phyloP scores from a whole-genome alignment of 1,140 invertebrate species.

The Drosophila parabipectinata region DNA sequence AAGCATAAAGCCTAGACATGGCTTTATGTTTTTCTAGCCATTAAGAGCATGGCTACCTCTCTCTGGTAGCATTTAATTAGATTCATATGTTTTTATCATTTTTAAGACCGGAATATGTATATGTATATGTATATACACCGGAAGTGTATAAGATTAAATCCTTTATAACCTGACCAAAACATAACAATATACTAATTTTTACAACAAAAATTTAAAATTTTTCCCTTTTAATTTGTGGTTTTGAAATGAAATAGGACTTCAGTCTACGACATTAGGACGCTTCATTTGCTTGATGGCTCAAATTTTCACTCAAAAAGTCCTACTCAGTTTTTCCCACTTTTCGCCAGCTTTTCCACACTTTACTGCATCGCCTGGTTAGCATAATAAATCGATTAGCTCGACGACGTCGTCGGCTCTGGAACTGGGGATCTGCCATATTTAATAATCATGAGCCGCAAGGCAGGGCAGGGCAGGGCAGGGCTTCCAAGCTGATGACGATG shows the following conservation, averaged over 20 bases:
- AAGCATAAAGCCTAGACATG: too few relatives aligned
- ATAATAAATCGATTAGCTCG: slow-evolving; percentile 81
- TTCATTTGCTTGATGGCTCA: slow-evolving; percentile 63
- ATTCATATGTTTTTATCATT: too few relatives aligned
- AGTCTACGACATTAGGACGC: slow-evolving; percentile 24
- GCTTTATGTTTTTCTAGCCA: too few relatives aligned
- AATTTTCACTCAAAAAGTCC: slow-evolving; percentile 8
- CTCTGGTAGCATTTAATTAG: too few relatives aligned
- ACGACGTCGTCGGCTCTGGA: slow-evolving; percentile 23
- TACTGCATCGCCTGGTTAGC: slow-evolving; percentile 78
- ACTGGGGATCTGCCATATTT: slow-evolving; percentile 72
- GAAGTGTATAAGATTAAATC: too few relatives aligned
- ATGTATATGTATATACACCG: too few relatives aligned
- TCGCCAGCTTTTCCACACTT: slow-evolving; percentile 54
- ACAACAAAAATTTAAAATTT: not conserved
- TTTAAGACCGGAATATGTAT: too few relatives aligned
- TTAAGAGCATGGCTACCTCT: too few relatives aligned
- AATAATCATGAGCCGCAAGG: slow-evolving; percentile 70
- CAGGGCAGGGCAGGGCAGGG: slow-evolving; percentile 36
- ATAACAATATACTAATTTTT: too few relatives aligned
- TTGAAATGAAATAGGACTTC: not conserved
- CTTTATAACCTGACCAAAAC: too few relatives aligned
- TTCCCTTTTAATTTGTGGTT: slow-evolving; percentile 18
- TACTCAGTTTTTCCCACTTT: slow-evolving; percentile 5
- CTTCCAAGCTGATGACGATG: slow-evolving; percentile 62